Evolutionary conservation across 1,140 invertebrate species (phyloP).

Genomic region (Dendroctonus valens): DNA sequence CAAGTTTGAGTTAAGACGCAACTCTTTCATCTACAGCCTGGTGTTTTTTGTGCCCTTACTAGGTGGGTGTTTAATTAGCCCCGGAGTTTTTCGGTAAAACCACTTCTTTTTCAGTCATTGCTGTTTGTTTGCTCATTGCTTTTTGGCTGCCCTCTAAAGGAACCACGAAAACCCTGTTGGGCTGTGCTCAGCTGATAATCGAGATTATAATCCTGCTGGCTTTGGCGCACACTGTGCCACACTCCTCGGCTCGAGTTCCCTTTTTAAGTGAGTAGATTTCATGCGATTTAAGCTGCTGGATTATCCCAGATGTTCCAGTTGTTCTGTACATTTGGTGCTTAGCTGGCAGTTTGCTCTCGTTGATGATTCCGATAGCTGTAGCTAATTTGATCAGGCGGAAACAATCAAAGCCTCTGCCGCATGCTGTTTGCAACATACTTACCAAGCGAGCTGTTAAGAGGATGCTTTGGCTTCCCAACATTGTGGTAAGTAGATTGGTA

Average conservation of each 20-base stretch:
- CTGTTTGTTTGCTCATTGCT: constrained; percentile 36
- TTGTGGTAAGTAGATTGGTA: constrained; percentile 5
- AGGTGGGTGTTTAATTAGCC: constrained; percentile 26
- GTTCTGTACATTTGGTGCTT: constrained; percentile 40
- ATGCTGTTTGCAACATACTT: constrained; percentile 37
- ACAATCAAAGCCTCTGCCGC: constrained; percentile 34
- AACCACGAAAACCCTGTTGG: constrained; percentile 42
- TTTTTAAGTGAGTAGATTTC: constrained; percentile 41
- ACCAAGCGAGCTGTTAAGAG: constrained; percentile 36
- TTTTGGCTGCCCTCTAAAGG: constrained; percentile 46
- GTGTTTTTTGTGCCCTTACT: constrained; percentile 43
- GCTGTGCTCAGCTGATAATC: constrained; percentile 41
- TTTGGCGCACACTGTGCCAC: constrained; percentile 39
- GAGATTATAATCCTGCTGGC: constrained; percentile 39
- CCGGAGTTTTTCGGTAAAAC: background rate
- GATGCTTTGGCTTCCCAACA: constrained; percentile 37
- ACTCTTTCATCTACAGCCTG: constrained; percentile 35
- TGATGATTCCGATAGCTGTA: constrained; percentile 41
- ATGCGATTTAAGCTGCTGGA: background rate
- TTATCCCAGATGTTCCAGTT: constrained; percentile 40
- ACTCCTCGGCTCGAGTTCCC: constrained; percentile 40
- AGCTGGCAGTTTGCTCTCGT: constrained; percentile 34
- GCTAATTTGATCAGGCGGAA: constrained; percentile 42
- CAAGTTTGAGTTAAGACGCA: constrained; percentile 38
- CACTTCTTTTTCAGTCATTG: constrained; percentile 42